Evolutionary conservation across 2,113 vertebrate genomes (phyloP), one percentile per base, ranked within the genome.

Genomic region (Elaphurus davidianus): DNA sequence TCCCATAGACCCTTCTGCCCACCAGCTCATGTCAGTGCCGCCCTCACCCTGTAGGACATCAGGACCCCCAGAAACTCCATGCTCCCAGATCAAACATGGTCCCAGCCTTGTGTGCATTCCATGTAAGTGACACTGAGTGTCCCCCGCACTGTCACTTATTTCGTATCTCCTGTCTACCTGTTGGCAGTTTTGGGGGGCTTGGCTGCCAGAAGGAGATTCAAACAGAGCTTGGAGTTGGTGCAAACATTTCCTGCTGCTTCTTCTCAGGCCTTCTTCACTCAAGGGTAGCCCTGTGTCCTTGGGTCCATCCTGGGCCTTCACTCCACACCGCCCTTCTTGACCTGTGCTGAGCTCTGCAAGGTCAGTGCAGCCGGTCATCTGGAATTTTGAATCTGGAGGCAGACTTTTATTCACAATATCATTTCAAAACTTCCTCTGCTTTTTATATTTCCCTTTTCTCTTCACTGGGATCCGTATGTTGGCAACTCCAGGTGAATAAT

Each of bases 331-430:
- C 54, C 45, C 47, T 27, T 3, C 25, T 11, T 64, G 3, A 3
- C 27, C 7, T 7, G 11, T 5, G 4, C 8, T 8, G 10, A 11
- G 3, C 9, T 23, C 33, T 17, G 3, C 16, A 14, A 21, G 2
- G 2, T 10, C 74, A 78, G 2, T 2, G 36, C 13, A 52, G 7
- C 15, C 27, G 0, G 33, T 55, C 50, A 67, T 21, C 28, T 16
- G 52, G 28, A 55, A 14, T 54, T 85, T 47, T 62, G 28, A 50
- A 52, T 76, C 74, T 50, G 45, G 88, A 90, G 25, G 36, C 28
- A 36, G 11, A 7, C 17, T 87, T 50, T 52, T 52, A 76, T 64
- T 95, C 4, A 71, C 0, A 36, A 8, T 47, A 23, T 64, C 40
- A 55, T 36, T 90, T 93, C 43, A 54, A 78, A 83, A 55, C 27